Conservation (phyloP, 2,113 vertebrate genomes). For the Acanthisitta chloris region DNA sequence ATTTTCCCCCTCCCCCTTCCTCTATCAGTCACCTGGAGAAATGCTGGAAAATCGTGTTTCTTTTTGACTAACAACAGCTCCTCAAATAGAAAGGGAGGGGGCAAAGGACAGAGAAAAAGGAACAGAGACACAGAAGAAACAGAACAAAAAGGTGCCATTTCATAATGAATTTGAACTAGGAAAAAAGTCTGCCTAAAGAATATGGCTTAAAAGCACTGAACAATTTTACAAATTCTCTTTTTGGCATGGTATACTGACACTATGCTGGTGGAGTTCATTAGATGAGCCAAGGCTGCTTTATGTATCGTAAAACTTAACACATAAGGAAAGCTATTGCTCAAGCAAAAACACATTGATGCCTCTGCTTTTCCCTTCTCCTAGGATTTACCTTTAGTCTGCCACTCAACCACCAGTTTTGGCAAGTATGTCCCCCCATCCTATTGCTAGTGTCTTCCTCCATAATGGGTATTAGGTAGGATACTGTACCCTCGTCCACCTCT, state of each 20-base stretch:
- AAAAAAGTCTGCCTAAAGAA: not conserved
- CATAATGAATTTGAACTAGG: not conserved
- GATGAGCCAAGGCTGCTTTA: not conserved
- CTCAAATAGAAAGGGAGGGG: not conserved
- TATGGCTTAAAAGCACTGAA: not conserved
- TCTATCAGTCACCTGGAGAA: conserved; percentile 3
- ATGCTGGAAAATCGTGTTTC: not conserved
- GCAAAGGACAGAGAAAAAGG: conserved; percentile 9
- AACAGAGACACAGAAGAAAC: not conserved
- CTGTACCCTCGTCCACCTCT: not conserved
- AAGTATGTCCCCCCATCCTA: not conserved
- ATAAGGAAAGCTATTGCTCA: not conserved
- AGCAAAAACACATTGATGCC: not conserved
- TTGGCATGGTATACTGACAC: not conserved
- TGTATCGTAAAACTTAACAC: not conserved
- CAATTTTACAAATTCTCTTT: not conserved
- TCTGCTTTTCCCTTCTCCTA: not conserved
- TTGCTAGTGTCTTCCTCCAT: not conserved
- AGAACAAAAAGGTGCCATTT: not conserved
- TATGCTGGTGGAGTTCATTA: not conserved
- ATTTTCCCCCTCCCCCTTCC: not conserved
- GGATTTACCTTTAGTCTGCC: not conserved
- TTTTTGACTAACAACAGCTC: not conserved
- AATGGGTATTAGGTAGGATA: not conserved
- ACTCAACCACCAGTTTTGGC: not conserved